Base-by-base conservation (phyloP, 2,888 invertebrate genomes). In the Luperina nickerlii region DNA sequence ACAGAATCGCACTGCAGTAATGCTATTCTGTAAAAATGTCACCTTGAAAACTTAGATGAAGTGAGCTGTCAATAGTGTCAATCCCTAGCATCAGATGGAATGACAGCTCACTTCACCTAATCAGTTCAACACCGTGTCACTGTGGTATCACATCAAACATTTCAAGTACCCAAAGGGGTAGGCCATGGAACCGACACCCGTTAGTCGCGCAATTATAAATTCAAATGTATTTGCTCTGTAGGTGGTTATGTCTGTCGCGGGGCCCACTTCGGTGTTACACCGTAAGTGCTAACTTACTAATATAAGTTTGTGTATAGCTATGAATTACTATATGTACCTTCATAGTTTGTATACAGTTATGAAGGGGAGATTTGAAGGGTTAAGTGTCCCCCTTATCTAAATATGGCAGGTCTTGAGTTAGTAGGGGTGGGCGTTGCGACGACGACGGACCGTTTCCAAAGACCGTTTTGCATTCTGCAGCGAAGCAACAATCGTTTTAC, bases 141-240 rank as follows among this genome's bases (percentile, higher is more conserved):
- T 70, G 27, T 66, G 81, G 48, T 70, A 18, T 27, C 54, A 54
- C 54, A 15, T 62, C 27, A 67, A 71, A 72, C 77, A 45, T 48
- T 42, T n/a, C 8, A 66, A 60, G 67, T 68, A 51, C 67, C 77
- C 20, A 74, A 68, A 60, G 27, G 18, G 48, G 42, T 69, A 67
- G 63, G 48, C 20, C 79, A 57, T 0, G 65, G 82, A 84, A 69
- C 78, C 45, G 69, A 48, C 74, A 73, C 5, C 57, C 32, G 81
- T 83, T 45, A 74, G 38, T 66, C 48, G 62, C 48, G 54, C n/a
- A 77, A 85, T 85, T 85, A 85, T 80, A 85, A 74, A 85, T 85
- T 85, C 85, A 85, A 85, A 85, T 85, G 77, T 85, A 83, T 80
- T 77, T 80, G 74, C 85, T 83, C 73, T 73, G 83, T 79, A 76